A percentile compares a stretch with the other conserved stretches of the same genome.
phyloP scores from a whole-genome alignment of 2,888 invertebrate species.

The Scotopteryx bipunctaria region DNA sequence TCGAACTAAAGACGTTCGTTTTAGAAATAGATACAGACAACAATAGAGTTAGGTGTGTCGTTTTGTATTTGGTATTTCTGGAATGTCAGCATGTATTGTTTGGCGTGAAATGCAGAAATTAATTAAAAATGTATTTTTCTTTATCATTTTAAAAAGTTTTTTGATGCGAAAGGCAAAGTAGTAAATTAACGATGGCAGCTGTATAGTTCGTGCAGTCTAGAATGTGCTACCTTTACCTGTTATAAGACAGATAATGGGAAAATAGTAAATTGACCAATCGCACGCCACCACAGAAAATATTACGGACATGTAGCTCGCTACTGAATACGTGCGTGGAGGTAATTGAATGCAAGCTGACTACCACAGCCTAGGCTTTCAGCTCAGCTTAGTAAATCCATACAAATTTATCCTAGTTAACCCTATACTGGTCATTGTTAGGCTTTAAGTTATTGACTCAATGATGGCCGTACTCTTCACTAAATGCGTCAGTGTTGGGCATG shows the following conservation, averaged over 20 bases:
- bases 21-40: neutral
- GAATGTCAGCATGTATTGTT: too few species aligned
- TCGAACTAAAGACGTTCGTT: constrained; percentile 7
- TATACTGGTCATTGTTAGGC: too few species aligned
- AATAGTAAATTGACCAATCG: constrained; percentile 67
- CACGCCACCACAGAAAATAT: constrained; percentile 37
- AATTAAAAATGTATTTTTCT: too few species aligned
- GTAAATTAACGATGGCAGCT: constrained; percentile 11
- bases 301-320: constrained; percentile 34
- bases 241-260: constrained; percentile 40
- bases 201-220: constrained; percentile 4
- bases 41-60: too few species aligned
- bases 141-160: too few species aligned
- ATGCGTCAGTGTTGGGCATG: too few species aligned
- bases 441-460: too few species aligned
- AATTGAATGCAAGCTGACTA: constrained; percentile 43
- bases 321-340: constrained; percentile 47
- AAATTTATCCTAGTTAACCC: neutral
- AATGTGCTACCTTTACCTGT: constrained; percentile 16
- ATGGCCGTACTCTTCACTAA: too few species aligned
- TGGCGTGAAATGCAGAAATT: too few species aligned
- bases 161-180: too few species aligned
- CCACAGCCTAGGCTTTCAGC: constrained; percentile 3
- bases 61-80: too few species aligned
- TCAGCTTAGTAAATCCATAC: neutral